Conservation (phyloP, 2,113 vertebrate species). For the Lagopus muta region DNA sequence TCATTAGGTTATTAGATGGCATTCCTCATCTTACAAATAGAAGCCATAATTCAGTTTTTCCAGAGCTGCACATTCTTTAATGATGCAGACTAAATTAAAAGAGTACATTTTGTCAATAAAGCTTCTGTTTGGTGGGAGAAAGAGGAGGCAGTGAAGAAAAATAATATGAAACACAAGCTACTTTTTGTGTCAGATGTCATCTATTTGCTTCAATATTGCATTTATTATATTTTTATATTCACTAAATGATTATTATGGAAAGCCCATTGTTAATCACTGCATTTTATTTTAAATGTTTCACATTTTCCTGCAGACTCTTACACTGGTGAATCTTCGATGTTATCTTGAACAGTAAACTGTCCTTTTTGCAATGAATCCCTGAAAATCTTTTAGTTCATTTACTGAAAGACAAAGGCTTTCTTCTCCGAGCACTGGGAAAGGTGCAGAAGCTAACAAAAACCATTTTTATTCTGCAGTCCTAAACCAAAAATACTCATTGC, state of each 20-base stretch:
- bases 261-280: background rate
- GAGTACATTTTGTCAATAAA: constrained; percentile 63
- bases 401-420: constrained; percentile 27
- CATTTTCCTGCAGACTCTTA: background rate
- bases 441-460: constrained; percentile 1
- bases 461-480: constrained; percentile 11
- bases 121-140: constrained; percentile 51
- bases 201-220: constrained; percentile 63
- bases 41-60: constrained; percentile 61
- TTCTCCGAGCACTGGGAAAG: constrained; percentile 31
- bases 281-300: background rate
- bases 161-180: constrained; percentile 34
- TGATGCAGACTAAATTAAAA: constrained; percentile 55
- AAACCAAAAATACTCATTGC: background rate
- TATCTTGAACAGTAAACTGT: background rate
- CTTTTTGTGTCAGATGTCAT: constrained; percentile 52
- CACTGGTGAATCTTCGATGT: background rate
- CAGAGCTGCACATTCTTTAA: constrained; percentile 64
- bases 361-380: background rate
- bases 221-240: constrained; percentile 51
- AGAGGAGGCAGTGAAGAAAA: constrained; percentile 53
- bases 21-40: constrained; percentile 59
- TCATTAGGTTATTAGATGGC: constrained; percentile 66
- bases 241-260: background rate
- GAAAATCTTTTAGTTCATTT: constrained; percentile 17